Conservation (phyloP, 1,140 invertebrate genomes). For the Drosophila auraria region DNA sequence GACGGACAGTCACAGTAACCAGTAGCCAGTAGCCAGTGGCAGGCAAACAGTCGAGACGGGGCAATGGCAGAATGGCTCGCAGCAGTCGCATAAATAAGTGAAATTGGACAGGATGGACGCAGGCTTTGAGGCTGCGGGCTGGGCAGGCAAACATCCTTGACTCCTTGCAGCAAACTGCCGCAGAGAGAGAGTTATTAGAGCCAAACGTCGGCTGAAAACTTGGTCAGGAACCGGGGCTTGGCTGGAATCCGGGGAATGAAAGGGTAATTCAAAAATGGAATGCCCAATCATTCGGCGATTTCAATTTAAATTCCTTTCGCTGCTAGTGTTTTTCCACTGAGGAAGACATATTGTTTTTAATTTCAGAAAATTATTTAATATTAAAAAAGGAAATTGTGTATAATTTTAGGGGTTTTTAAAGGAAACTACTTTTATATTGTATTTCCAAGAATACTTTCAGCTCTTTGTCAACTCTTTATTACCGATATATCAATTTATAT, state of each 20-base stretch:
- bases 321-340: slow-evolving; percentile 3
- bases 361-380: not conserved
- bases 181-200: slow-evolving; percentile 23
- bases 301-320: slow-evolving; percentile 34
- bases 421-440: not conserved
- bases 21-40: slow-evolving; percentile 20
- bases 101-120: slow-evolving; percentile 33
- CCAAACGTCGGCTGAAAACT: slow-evolving; percentile 24
- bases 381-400: too few species aligned
- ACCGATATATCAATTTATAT: too few species aligned
- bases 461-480: not conserved
- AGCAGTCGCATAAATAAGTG: slow-evolving; percentile 68
- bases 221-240: slow-evolving; percentile 5
- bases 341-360: not conserved
- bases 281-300: slow-evolving; percentile 24
- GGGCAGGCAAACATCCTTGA: slow-evolving; percentile 57
- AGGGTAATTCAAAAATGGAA: slow-evolving; percentile 57
- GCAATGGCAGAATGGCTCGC: slow-evolving; percentile 17
- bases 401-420: too few species aligned
- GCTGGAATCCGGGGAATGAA: slow-evolving; percentile 58
- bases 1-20: slow-evolving; percentile 27
- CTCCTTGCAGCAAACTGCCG: slow-evolving; percentile 44
- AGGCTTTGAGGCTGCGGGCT: slow-evolving; percentile 35
- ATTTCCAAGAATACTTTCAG: not conserved
- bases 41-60: slow-evolving; percentile 32